Conservation (phyloP, 2,113 vertebrate species). For the Pristiophorus japonicus region DNA sequence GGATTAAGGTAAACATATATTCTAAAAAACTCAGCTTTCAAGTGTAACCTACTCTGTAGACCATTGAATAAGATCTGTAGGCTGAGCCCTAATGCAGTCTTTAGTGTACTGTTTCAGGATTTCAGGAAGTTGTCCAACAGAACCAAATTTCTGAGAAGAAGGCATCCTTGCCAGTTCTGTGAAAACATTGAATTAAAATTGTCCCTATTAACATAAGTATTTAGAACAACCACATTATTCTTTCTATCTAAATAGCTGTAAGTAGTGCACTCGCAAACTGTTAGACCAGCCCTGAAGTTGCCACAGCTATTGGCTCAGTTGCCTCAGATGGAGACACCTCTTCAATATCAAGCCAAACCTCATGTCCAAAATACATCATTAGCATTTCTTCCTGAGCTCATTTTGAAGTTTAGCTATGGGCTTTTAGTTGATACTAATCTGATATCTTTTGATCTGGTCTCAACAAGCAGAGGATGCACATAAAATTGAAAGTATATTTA, state of each 20-base stretch:
- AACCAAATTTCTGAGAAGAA: constrained; percentile 51
- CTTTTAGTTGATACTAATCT: neutral
- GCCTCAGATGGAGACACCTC: neutral
- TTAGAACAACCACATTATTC: neutral
- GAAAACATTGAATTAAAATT: constrained; percentile 23
- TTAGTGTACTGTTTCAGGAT: constrained; percentile 59
- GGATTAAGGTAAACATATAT: neutral
- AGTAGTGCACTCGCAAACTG: neutral
- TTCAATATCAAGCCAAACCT: neutral
- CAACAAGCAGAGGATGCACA: neutral
- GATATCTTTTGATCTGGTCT: neutral
- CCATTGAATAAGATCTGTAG: constrained; percentile 54
- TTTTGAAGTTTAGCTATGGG: neutral
- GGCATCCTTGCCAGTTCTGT: constrained; percentile 50
- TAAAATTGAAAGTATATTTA: neutral
- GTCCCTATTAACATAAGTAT: neutral
- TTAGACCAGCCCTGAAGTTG: neutral
- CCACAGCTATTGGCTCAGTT: neutral
- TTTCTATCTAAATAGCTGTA: neutral
- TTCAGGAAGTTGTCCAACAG: constrained; percentile 51
- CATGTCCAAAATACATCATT: neutral
- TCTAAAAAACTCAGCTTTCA: constrained; percentile 1
- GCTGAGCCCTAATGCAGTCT: constrained; percentile 56
- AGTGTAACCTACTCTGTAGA: constrained; percentile 48
- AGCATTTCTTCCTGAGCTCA: neutral